Conservation (phyloP, 2,113 vertebrate genomes). For the Dromiciops gliroides region DNA sequence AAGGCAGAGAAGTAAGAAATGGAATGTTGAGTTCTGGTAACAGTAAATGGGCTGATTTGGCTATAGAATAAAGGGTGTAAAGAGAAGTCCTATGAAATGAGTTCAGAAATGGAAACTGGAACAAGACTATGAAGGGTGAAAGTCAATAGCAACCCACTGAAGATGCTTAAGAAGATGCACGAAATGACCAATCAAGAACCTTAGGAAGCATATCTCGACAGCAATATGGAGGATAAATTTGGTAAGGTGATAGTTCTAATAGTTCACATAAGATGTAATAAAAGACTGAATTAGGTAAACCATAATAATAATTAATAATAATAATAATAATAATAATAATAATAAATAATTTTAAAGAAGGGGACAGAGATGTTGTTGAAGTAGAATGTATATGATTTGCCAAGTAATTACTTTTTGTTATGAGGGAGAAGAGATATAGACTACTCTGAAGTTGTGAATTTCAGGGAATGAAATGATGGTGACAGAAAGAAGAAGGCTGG, state of each 20-base stretch:
- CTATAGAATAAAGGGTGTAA: not conserved
- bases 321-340: not conserved
- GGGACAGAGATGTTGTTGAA: not conserved
- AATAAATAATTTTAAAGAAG: not conserved
- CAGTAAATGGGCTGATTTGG: not conserved
- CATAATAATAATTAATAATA: too few species aligned
- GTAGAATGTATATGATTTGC: not conserved
- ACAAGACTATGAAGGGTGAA: not conserved
- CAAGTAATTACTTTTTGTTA: not conserved
- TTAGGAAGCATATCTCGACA: not conserved
- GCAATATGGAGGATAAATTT: not conserved
- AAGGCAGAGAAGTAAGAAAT: not conserved
- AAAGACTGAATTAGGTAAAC: not conserved
- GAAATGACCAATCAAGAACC: not conserved
- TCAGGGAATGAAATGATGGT: not conserved
- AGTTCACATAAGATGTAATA: not conserved
- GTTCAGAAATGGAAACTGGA: not conserved
- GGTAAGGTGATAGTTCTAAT: not conserved
- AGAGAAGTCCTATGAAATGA: accelerated
- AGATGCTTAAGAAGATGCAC: not conserved
- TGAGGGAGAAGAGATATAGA: not conserved
- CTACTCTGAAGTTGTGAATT: not conserved
- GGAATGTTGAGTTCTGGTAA: not conserved
- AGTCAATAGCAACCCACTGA: not conserved
- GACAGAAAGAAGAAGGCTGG: not conserved